phyloP scores from a whole-genome alignment of 2,113 vertebrate genomes.

The Solea senegalensis region DNA sequence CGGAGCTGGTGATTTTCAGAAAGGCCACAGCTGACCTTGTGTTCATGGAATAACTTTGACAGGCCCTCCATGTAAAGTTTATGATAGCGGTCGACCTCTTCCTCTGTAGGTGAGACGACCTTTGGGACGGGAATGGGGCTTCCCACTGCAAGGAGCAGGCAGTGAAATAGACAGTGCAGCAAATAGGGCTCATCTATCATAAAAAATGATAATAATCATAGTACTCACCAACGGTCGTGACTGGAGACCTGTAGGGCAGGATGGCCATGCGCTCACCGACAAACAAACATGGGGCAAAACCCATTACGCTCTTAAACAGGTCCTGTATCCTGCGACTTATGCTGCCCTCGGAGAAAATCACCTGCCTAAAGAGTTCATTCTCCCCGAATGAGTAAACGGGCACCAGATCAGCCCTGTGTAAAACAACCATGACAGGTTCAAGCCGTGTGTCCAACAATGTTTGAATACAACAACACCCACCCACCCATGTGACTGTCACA shows the following conservation, averaged over 20 bases:
- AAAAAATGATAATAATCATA: background rate
- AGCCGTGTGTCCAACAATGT: background rate
- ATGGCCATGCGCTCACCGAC: slow-evolving; percentile 74
- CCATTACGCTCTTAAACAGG: slow-evolving; percentile 78
- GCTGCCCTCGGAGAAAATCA: slow-evolving; percentile 74
- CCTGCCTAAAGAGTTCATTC: slow-evolving; percentile 82
- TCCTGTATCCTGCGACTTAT: slow-evolving; percentile 73
- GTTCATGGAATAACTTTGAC: slow-evolving; percentile 80
- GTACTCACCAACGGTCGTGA: slow-evolving; percentile 86
- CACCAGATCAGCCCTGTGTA: slow-evolving; percentile 83
- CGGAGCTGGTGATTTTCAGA: slow-evolving; percentile 72
- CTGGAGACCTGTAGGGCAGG: slow-evolving; percentile 78
- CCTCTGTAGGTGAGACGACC: slow-evolving; percentile 57
- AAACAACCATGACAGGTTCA: background rate
- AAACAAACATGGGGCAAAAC: slow-evolving; percentile 85
- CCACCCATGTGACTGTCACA: background rate
- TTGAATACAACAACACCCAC: background rate
- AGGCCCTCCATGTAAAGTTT: slow-evolving; percentile 80
- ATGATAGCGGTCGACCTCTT: slow-evolving; percentile 84
- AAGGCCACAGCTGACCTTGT: slow-evolving; percentile 84
- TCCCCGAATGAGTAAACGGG: slow-evolving; percentile 87
- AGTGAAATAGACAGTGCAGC: background rate
- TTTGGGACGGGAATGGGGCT: slow-evolving; percentile 80
- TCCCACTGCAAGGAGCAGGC: slow-evolving; percentile 78
- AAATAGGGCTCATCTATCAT: background rate